phyloP scores from a whole-genome alignment of 2,113 vertebrate genomes.

The Perca flavescens region DNA sequence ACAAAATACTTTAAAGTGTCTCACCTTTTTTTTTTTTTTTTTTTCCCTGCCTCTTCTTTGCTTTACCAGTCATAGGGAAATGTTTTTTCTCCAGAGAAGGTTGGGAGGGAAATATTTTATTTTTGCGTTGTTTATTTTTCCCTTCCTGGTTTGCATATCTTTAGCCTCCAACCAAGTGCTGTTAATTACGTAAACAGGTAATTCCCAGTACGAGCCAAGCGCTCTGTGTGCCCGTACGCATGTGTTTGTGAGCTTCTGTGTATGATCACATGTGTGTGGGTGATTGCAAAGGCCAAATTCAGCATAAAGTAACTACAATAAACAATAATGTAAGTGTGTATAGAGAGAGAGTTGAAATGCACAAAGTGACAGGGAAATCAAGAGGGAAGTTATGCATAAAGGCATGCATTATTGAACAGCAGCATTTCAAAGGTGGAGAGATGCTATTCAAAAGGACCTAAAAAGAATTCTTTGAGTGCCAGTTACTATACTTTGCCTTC shows the following conservation, averaged over 20 bases:
- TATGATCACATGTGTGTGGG: slow-evolving; percentile 12
- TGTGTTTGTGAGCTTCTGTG: slow-evolving; percentile 33
- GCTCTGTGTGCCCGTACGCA: slow-evolving; percentile 29
- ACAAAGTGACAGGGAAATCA: slow-evolving; percentile 37
- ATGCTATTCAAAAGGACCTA: slow-evolving; percentile 31
- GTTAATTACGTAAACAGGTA: slow-evolving; percentile 83
- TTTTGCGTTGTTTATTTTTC: slow-evolving; percentile 66
- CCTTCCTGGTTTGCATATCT: slow-evolving; percentile 72
- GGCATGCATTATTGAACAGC: slow-evolving; percentile 70
- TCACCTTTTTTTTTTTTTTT: slow-evolving; percentile 15
- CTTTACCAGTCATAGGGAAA: slow-evolving; percentile 27
- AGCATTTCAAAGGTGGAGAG: slow-evolving; percentile 56
- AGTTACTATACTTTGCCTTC: slow-evolving; percentile 43
- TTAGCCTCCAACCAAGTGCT: slow-evolving; percentile 77
- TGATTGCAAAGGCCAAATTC: slow-evolving; percentile 36
- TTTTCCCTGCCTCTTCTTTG: slow-evolving; percentile 30
- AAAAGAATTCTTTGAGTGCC: slow-evolving; percentile 42
- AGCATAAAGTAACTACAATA: slow-evolving; percentile 40
- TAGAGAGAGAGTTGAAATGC: slow-evolving; percentile 44
- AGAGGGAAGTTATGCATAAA: slow-evolving; percentile 55
- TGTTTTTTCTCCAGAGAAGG: slow-evolving; percentile 43
- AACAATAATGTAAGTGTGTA: slow-evolving; percentile 20
- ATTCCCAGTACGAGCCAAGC: slow-evolving; percentile 63
- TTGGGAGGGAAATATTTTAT: slow-evolving; percentile 63
- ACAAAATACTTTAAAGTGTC: slow-evolving; percentile 45